Base-by-base conservation (phyloP, 2,888 invertebrate genomes). In the Allolobophora icterica region DNA sequence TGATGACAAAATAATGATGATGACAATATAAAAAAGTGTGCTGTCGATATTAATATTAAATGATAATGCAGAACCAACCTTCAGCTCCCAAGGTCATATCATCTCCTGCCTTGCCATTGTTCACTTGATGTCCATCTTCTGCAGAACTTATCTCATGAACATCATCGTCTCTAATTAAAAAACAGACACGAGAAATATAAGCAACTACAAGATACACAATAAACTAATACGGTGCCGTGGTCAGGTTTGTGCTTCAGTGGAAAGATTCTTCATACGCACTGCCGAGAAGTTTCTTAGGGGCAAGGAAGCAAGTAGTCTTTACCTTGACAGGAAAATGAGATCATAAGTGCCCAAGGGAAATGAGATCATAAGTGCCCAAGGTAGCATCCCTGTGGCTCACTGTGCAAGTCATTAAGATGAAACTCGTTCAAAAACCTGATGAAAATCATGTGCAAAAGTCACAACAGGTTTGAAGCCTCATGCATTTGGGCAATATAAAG, bases 71-170 rank as follows among this genome's bases (percentile, higher is more conserved):
- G n/a, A 87, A 35, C 35, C 17, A 17, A 87, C 87, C 87, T 34
- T 87, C 87, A 34, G 87, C 87, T 87, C 87, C 87, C 87, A 87
- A 87, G 34, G 87, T 35, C 87, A 87, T 35, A 15, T 87, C 87
- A 38, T 87, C 87, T 87, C 35, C 34, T 17, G 38, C 87, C 38
- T 38, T 87, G 87, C 38, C 6, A 33, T 87, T 87, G 87, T 38
- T 87, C 24, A 87, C 35, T 8, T n/a, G 87, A 87, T 24, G 87
- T 87, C 87, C 87, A 38, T 87, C 38, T 87, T 87, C 87, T 35
- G 87, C 34, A 38, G 87, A 21, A 38, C 15, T 87, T 34, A 24
- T 87, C 35, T 87, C 34, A 17, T 87, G 87, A 21, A 84, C n/a
- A 84, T 87, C 87, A 34, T 87, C 87, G n/a, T 38, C 87, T 87